Evolutionary conservation across 2,888 invertebrate species (phyloP), one percentile per base, ranked within the genome.

Genomic region (Melipona beecheii): DNA sequence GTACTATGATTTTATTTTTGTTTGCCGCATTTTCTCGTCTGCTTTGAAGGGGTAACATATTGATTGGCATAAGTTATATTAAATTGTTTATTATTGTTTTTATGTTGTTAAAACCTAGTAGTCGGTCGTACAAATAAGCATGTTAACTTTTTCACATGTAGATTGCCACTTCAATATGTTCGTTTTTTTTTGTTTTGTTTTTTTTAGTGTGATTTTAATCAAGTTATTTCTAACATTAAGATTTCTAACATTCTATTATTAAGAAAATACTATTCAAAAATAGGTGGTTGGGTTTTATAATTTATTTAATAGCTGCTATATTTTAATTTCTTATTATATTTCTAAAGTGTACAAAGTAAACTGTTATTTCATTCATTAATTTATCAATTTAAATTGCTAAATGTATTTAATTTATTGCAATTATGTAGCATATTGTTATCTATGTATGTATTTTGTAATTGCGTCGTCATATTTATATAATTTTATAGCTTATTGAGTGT

Each of bases 1-100:
- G 75, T 86, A 88, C 84, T 85, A 87, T 84, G 77, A 81, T 87
- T 85, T 90, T 89, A 82, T 83, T 83, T 82, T 83, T 72, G 70
- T 86, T 85, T 87, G 83, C 81, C 84, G 71, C 77, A 83, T 86
- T 73, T 75, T 70, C 58, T 68, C 66, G 62, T 80, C 76, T 75
- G 80, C 83, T 78, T 81, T 70, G n/a, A 75, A 74, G 56, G 62
- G 76, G 78, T 78, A 79, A 83, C 82, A 65, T 75, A 75, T 72
- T 78, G 71, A 75, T 60, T 62, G 75, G 75, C 78, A 78, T 69
- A 75, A 64, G 43, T 31, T 78, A 68, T 49, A 43, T 65, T 75
- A 2, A 31, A 54, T 52, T 71, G 21, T 75, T 17, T 78, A 74
- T 58, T 56, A 58, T 9, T 58, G 21, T 31, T 75, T 5, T 43